phyloP scores from a whole-genome alignment of 2,113 vertebrate species.

The Thamnophis sirtalis region DNA sequence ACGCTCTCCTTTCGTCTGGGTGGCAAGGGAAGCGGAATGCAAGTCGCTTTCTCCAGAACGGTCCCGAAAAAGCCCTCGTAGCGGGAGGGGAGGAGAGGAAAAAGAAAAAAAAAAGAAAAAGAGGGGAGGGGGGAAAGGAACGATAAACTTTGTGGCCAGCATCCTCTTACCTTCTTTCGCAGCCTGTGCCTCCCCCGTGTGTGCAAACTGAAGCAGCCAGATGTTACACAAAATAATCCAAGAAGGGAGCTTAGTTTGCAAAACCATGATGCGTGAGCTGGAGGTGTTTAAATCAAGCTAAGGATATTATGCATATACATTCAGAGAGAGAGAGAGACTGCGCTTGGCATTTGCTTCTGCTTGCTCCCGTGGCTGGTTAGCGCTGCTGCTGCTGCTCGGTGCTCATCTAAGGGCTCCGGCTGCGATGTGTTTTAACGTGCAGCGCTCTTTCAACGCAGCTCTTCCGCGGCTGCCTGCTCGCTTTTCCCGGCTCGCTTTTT shows the following conservation, averaged over 20 bases:
- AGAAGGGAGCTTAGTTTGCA: constrained; percentile 73
- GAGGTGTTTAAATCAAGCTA: constrained; percentile 24
- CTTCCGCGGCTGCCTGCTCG: not conserved
- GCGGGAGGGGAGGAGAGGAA: fast-evolving
- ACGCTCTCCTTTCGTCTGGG: not conserved
- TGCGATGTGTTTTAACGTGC: constrained; percentile 42
- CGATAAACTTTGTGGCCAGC: constrained; percentile 66
- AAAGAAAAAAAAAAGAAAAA: too few species aligned
- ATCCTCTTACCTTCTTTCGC: constrained; percentile 92
- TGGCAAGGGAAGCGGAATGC: not conserved
- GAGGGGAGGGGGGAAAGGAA: constrained; percentile 14
- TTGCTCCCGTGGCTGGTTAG: constrained; percentile 42
- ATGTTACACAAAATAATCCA: constrained; percentile 89
- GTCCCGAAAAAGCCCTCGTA: not conserved
- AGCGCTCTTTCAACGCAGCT: not conserved
- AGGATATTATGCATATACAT: constrained; percentile 36
- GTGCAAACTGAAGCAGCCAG: constrained; percentile 78
- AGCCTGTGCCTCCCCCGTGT: constrained; percentile 85
- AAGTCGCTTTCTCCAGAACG: not conserved
- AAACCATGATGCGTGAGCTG: constrained; percentile 79
- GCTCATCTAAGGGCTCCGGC: constrained; percentile 44
- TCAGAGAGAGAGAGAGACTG: not conserved
- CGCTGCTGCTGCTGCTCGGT: constrained; percentile 53
- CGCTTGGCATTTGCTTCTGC: constrained; percentile 47
- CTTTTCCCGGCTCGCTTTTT: constrained; percentile 25